phyloP scores from a whole-genome alignment of 2,797 vertebrate species.

The Sciaenops ocellatus region DNA sequence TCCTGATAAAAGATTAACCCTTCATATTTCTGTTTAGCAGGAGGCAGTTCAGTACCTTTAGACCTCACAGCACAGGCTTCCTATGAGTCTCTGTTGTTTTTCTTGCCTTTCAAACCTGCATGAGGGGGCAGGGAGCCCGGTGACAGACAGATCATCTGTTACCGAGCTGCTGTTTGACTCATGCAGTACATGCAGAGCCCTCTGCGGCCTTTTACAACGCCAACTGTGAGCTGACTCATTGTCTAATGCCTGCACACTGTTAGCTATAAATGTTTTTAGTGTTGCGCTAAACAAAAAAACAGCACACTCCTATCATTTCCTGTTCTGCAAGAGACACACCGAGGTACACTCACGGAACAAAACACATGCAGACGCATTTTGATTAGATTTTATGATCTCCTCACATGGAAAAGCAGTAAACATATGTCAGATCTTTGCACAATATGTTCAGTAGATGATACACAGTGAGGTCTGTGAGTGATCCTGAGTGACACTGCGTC shows the following conservation, averaged over 20 bases:
- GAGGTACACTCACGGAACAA: background rate
- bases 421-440: background rate
- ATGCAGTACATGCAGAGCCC: conserved; percentile 24
- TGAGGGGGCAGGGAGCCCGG: conserved; percentile 10
- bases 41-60: background rate
- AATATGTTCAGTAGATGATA: background rate
- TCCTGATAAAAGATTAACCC: background rate
- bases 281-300: conserved; percentile 4
- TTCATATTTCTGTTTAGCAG: conserved; percentile 19
- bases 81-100: conserved; percentile 28
- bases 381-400: conserved; percentile 4
- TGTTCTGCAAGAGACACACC: background rate
- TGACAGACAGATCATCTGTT: conserved; percentile 50
- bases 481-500: background rate
- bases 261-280: conserved; percentile 15
- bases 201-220: conserved; percentile 31
- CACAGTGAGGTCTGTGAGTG: background rate
- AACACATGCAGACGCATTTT: background rate
- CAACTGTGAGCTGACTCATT: conserved; percentile 45
- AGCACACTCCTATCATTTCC: background rate
- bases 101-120: conserved; percentile 36
- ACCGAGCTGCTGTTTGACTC: conserved; percentile 50
- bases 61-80: conserved; percentile 14
- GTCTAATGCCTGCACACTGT: conserved; percentile 25
- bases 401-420: no score